Conservation (phyloP, 2,797 vertebrate species). For the Argyrosomus regius region DNA sequence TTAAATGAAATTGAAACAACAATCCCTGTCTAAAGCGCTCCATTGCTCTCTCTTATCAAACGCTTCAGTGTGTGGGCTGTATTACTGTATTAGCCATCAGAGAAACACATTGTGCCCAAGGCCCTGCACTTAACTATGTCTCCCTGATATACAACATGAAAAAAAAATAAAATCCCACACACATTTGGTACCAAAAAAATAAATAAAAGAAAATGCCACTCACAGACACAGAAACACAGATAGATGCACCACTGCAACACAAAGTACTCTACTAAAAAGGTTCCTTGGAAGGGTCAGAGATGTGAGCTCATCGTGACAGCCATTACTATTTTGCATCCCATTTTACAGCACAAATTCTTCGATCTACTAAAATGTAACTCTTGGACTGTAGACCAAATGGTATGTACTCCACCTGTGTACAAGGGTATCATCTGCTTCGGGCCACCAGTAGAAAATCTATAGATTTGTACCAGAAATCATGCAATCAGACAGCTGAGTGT, state of each 20-base stretch:
- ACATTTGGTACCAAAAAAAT: background rate
- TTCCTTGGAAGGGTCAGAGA: slow-evolving; percentile 22
- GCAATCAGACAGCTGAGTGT: background rate
- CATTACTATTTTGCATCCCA: slow-evolving; percentile 17
- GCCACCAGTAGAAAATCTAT: background rate
- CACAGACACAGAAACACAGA: background rate
- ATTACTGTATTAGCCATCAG: slow-evolving; percentile 56
- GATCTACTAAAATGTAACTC: background rate
- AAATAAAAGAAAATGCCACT: background rate
- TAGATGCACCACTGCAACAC: slow-evolving; percentile 15
- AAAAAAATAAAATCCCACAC: background rate
- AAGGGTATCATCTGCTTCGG: background rate
- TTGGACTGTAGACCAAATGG: background rate
- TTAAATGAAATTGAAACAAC: slow-evolving; percentile 73
- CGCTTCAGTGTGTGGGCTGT: slow-evolving; percentile 62
- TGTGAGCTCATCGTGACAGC: background rate
- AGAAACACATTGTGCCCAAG: slow-evolving; percentile 60
- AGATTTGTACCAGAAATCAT: background rate
- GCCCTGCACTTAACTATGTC: slow-evolving; percentile 63
- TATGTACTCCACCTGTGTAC: too few relatives aligned
- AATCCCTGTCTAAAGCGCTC: slow-evolving; percentile 53
- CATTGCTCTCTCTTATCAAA: slow-evolving; percentile 56
- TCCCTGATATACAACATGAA: slow-evolving; percentile 23
- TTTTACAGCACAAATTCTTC: background rate
- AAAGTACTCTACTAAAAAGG: slow-evolving; percentile 9